These are phyloP conservation scores for Lagopus muta DNA, from an alignment of 2,113 vertebrate genomes.

Conservation along the genomic window DNA sequence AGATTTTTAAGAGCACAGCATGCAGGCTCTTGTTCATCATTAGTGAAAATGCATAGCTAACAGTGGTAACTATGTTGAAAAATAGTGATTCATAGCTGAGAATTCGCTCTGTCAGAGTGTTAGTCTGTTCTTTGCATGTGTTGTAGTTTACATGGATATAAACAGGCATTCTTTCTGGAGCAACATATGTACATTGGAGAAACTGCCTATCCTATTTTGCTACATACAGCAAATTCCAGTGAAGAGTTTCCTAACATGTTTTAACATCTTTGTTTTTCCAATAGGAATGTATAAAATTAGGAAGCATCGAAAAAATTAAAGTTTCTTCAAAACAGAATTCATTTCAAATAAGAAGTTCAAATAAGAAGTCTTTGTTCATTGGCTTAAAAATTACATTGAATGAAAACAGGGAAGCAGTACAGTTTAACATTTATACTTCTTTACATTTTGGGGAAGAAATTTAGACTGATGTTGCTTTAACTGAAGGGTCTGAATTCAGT, in stretches of 20 bases:
- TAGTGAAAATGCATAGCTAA: no score
- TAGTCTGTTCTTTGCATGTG: no score
- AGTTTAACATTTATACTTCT: not conserved
- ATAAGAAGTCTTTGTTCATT: not conserved
- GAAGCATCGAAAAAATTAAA: not conserved
- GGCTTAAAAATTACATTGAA: not conserved
- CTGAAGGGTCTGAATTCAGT: not conserved
- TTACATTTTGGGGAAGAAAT: not conserved
- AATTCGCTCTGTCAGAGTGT: no score
- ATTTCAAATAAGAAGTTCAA: not conserved
- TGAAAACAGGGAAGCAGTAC: not conserved
- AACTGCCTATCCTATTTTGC: not conserved
- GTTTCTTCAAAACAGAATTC: not conserved
- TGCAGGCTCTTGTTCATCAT: no score
- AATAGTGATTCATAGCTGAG: no score
- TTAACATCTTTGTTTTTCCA: not conserved
- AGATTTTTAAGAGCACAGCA: no score
- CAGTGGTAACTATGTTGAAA: no score
- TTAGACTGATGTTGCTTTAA: not conserved
- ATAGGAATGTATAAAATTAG: not conserved
- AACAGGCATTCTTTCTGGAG: no score
- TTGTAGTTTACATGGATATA: no score
- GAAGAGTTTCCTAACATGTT: not conserved
- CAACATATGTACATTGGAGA: not conserved
- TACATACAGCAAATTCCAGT: not conserved